phyloP scores from a whole-genome alignment of 1,140 invertebrate genomes.

The Drosophila serrata region DNA sequence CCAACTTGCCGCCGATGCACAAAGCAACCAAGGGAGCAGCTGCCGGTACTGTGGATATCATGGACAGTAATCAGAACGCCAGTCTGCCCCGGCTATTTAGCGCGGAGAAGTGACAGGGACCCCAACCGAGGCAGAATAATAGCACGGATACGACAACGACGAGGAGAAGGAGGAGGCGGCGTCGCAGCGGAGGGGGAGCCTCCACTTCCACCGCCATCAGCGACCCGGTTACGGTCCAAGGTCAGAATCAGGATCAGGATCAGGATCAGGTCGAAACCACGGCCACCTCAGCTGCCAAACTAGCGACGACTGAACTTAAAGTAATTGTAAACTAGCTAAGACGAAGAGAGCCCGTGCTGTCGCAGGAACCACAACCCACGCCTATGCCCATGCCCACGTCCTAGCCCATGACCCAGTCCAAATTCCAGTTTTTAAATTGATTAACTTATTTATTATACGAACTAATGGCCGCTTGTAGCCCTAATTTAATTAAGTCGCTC shows the following conservation, averaged over 20 bases:
- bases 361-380: conserved; percentile 6
- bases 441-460: conserved; percentile 50
- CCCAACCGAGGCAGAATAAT: conserved; percentile 2
- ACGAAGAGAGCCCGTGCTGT: conserved; percentile 17
- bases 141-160: not conserved
- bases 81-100: conserved; percentile 68
- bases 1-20: conserved; percentile 90
- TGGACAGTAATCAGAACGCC: conserved; percentile 78
- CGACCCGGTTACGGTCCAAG: not conserved
- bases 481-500: conserved; percentile 22
- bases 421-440: conserved; percentile 10
- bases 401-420: conserved; percentile 15
- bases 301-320: conserved; percentile 72
- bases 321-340: conserved; percentile 74
- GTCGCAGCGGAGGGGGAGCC: conserved; percentile 30
- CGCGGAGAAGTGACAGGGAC: conserved; percentile 67
- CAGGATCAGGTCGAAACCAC: conserved; percentile 12
- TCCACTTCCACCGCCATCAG: conserved; percentile 1
- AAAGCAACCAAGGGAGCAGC: conserved; percentile 28
- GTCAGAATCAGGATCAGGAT: not conserved
- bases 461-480: conserved; percentile 15
- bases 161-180: conserved; percentile 33
- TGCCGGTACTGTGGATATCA: conserved; percentile 48
- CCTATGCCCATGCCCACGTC: not conserved
- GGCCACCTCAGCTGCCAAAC: conserved; percentile 49